phyloP scores from a whole-genome alignment of 64 coral and sea anemone genomes.

The Porites australiensis region DNA sequence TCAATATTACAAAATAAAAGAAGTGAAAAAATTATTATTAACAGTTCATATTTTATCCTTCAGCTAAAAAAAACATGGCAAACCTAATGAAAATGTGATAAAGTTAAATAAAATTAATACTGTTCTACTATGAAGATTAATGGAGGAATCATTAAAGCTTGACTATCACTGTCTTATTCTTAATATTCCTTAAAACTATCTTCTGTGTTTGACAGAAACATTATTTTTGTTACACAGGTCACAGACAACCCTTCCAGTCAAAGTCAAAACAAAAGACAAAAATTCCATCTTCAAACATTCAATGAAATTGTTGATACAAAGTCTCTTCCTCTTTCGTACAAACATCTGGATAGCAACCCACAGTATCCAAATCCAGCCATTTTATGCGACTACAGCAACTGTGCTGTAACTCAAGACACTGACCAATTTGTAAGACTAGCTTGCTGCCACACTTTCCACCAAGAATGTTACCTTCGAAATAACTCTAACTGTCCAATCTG shows the following conservation, averaged over 20 bases:
- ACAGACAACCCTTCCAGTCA: slow-evolving; percentile 24
- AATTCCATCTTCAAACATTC: slow-evolving; percentile 62
- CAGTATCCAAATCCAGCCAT: neutral
- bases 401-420: neutral
- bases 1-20: no score
- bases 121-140: no score
- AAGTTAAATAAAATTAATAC: no score
- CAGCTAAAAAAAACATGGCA: no score
- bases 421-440: slow-evolving; percentile 33
- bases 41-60: no score
- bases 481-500: slow-evolving; percentile 52
- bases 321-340: no score
- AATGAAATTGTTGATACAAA: slow-evolving; percentile 40
- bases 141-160: no score
- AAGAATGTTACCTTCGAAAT: slow-evolving; percentile 7
- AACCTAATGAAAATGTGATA: no score
- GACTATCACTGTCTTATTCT: no score
- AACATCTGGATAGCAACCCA: slow-evolving; percentile 7
- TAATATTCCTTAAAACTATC: no score
- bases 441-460: slow-evolving; percentile 44
- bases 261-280: slow-evolving; percentile 12
- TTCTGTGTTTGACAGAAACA: neutral
- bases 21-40: no score
- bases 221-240: slow-evolving; percentile 15
- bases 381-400: slow-evolving; percentile 35